A percentile compares a stretch with the other conserved stretches of the same genome.
Conservation (phyloP, 2,888 invertebrate genomes). For the Hololepta plana region DNA sequence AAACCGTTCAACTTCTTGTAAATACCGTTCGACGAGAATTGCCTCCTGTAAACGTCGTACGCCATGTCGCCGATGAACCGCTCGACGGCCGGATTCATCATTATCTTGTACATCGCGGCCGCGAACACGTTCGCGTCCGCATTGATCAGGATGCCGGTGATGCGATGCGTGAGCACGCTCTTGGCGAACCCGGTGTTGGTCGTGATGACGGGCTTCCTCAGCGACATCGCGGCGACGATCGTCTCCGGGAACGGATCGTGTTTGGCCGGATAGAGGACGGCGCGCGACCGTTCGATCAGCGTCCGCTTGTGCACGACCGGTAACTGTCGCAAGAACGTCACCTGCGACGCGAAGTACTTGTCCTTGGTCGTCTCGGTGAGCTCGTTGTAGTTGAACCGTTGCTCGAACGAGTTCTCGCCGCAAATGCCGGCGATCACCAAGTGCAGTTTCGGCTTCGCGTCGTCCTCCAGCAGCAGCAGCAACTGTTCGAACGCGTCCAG, state of each 20-base stretch:
- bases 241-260: constrained; percentile 20
- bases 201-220: constrained; percentile 21
- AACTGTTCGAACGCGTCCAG: constrained; percentile 20
- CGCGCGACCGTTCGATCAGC: constrained; percentile 17
- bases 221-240: constrained; percentile 18
- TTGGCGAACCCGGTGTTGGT: constrained; percentile 20
- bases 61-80: constrained; percentile 22
- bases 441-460: constrained; percentile 17
- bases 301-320: constrained; percentile 21
- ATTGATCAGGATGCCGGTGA: constrained; percentile 21
- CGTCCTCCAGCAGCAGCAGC: constrained; percentile 15
- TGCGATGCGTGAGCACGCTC: constrained; percentile 17
- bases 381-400: constrained; percentile 18
- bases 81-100: constrained; percentile 18
- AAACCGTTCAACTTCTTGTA: constrained; percentile 14
- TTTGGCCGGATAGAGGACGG: constrained; percentile 19
- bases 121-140: constrained; percentile 19
- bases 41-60: constrained; percentile 16
- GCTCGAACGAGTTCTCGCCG: constrained; percentile 13
- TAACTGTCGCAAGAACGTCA: constrained; percentile 20
- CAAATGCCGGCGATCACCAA: constrained; percentile 21
- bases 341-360: constrained; percentile 18
- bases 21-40: constrained; percentile 18
- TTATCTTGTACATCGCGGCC: constrained; percentile 19
- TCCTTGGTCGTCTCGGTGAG: constrained; percentile 17